Percentiles rank a stretch among this genome's conserved stretches.
Conservation (phyloP, 2,113 vertebrate species). For the Pungitius pungitius region DNA sequence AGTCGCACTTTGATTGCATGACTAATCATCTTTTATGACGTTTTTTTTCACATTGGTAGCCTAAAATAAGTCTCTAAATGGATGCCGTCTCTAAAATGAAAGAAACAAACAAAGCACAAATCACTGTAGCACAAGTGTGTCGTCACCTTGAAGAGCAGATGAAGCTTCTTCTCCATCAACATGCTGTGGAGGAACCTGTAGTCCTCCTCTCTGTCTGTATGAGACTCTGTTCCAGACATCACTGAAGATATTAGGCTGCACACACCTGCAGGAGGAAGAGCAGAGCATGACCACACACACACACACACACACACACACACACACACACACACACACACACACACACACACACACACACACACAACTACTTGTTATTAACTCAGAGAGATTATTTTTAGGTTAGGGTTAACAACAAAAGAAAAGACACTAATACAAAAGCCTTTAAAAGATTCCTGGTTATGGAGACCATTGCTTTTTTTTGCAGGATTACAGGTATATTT, state of each 20-base stretch:
- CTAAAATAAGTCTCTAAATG: neutral
- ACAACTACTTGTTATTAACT: conserved; percentile 28
- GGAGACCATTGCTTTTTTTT: neutral
- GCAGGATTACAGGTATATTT: neutral
- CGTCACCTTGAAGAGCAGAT: conserved; percentile 78
- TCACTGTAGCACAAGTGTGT: neutral
- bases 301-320: conserved; percentile 10
- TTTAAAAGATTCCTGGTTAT: neutral
- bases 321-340: neutral
- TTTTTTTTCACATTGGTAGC: neutral
- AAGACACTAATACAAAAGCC: neutral
- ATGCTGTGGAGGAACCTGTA: conserved; percentile 79
- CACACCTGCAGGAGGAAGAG: conserved; percentile 39
- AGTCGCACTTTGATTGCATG: neutral
- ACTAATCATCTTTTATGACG: neutral
- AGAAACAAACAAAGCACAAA: neutral
- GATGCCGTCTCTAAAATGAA: neutral
- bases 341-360: conserved; percentile 9
- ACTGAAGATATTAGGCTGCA: conserved; percentile 53
- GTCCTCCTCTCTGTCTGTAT: conserved; percentile 74
- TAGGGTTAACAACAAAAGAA: neutral
- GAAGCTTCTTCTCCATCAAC: conserved; percentile 78
- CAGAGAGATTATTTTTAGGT: conserved; percentile 10
- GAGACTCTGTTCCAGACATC: conserved; percentile 66
- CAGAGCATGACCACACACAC: neutral